A percentile compares a stretch with the other conserved stretches of the same genome.
These are phyloP conservation scores for Margaritifera margaritifera DNA, from an alignment of 2,888 invertebrate genomes.

Conservation along the genomic window DNA sequence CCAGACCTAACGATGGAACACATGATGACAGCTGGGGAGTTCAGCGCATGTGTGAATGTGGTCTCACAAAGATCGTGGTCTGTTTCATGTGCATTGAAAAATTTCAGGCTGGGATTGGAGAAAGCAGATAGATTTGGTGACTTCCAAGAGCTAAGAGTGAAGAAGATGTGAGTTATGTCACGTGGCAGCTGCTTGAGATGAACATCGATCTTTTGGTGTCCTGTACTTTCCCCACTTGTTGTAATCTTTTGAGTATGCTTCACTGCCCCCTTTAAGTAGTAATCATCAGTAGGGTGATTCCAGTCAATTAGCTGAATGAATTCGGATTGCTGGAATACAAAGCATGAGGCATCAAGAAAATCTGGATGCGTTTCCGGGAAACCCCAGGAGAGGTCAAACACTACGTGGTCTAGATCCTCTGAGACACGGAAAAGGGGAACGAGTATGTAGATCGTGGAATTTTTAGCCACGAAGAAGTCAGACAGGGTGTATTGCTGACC, in stretches of 20 bases:
- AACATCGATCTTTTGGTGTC: slow-evolving; percentile 23
- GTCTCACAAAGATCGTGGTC: slow-evolving; percentile 21
- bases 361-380: slow-evolving; percentile 16
- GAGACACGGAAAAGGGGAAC: slow-evolving; percentile 21
- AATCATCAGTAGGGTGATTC: slow-evolving; percentile 19
- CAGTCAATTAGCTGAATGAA: slow-evolving; percentile 20
- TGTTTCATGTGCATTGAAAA: slow-evolving; percentile 17
- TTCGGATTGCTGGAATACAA: slow-evolving; percentile 12
- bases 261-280: slow-evolving; percentile 9
- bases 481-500: neutral
- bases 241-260: slow-evolving; percentile 18
- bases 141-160: slow-evolving; percentile 25
- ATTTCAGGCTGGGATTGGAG: slow-evolving; percentile 18
- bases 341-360: slow-evolving; percentile 25
- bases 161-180: slow-evolving; percentile 22
- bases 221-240: slow-evolving; percentile 11
- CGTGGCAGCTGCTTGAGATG: slow-evolving; percentile 17
- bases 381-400: slow-evolving; percentile 25
- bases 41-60: slow-evolving; percentile 18
- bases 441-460: slow-evolving; percentile 14
- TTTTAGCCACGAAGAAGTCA: slow-evolving; percentile 11
- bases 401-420: slow-evolving; percentile 22
- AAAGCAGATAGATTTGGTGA: slow-evolving; percentile 23
- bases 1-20: slow-evolving; percentile 17
- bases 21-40: slow-evolving; percentile 28